Conservation (phyloP, 2,888 invertebrate genomes). For the Lepeophtheirus nordmannii region DNA sequence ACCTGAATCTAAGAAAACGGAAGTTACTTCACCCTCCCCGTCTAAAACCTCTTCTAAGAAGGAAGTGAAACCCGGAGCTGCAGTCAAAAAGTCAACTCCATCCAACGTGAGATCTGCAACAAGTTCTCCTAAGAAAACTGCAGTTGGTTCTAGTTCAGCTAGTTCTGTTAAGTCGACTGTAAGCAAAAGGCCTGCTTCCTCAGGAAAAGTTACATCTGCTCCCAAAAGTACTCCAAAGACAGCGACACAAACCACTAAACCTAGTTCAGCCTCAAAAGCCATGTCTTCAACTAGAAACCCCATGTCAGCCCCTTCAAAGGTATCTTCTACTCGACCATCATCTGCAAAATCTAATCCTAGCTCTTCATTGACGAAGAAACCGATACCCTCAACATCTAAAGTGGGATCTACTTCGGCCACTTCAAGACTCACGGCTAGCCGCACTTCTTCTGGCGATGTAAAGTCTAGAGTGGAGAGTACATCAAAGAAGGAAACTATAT, state of each 20-base stretch:
- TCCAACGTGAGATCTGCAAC: neutral
- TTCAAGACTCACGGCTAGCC: neutral
- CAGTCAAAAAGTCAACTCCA: neutral
- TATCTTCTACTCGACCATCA: neutral
- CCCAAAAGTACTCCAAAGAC: constrained; percentile 1
- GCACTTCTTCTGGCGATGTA: neutral
- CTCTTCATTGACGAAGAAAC: neutral
- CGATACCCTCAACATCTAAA: neutral
- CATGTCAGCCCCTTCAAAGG: neutral
- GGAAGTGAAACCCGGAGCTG: neutral
- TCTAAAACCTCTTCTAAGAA: neutral
- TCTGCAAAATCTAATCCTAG: neutral
- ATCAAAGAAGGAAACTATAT: neutral
- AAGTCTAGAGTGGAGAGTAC: neutral
- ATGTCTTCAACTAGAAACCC: neutral
- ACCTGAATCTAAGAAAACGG: neutral
- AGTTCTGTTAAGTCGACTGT: neutral
- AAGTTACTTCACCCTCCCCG: neutral
- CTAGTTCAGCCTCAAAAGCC: neutral
- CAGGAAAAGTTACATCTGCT: neutral
- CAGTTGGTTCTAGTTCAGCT: neutral
- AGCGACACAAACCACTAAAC: neutral
- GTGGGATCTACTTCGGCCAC: neutral
- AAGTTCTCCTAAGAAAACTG: neutral
- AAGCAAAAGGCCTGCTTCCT: neutral